These are phyloP conservation scores for Drosophila longiperda DNA, from an alignment of 2,888 invertebrate species.

Conservation along the genomic window DNA sequence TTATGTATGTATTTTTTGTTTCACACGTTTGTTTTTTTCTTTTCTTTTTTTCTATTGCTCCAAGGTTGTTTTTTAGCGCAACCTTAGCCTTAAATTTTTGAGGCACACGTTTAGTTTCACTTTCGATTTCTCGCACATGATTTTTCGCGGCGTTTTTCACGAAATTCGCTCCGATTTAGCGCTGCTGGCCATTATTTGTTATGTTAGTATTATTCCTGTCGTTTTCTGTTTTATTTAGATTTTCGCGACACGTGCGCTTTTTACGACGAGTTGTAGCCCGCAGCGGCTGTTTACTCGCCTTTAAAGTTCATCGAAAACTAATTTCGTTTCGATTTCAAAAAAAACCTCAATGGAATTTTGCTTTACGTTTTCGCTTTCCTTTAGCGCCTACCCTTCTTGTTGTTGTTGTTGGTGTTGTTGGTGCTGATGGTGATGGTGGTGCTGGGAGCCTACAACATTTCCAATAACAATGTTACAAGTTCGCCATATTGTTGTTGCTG, in stretches of 20 bases:
- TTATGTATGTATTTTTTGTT: slow-evolving; percentile 21
- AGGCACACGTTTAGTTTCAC: slow-evolving; percentile 31
- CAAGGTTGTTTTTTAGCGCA: slow-evolving; percentile 69
- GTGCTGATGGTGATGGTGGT: slow-evolving; percentile 27
- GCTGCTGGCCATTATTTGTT: slow-evolving; percentile 10
- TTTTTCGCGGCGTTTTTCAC: slow-evolving; percentile 22
- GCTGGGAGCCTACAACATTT: slow-evolving; percentile 73
- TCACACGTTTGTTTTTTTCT: slow-evolving; percentile 8
- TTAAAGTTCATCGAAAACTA: slow-evolving; percentile 85
- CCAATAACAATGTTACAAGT: slow-evolving; percentile 80
- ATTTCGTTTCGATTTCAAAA: slow-evolving; percentile 83
- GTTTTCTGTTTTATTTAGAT: slow-evolving; percentile 29
- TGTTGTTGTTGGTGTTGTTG: slow-evolving; percentile 32
- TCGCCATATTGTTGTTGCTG: slow-evolving; percentile 44
- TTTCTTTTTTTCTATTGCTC: slow-evolving; percentile 17
- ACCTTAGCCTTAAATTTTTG: slow-evolving; percentile 59
- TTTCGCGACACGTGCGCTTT: slow-evolving; percentile 52
- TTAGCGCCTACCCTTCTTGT: slow-evolving; percentile 67
- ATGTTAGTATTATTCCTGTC: slow-evolving; percentile 4
- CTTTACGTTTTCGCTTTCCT: slow-evolving; percentile 79
- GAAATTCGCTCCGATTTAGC: slow-evolving; percentile 4
- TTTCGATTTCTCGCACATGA: slow-evolving; percentile 43
- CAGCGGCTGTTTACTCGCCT: slow-evolving; percentile 79
- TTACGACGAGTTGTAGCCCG: slow-evolving; percentile 44
- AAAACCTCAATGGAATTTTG: slow-evolving; percentile 81